These are phyloP conservation scores for Galendromus occidentalis DNA, from an alignment of 1,140 invertebrate species.

Conservation along the genomic window DNA sequence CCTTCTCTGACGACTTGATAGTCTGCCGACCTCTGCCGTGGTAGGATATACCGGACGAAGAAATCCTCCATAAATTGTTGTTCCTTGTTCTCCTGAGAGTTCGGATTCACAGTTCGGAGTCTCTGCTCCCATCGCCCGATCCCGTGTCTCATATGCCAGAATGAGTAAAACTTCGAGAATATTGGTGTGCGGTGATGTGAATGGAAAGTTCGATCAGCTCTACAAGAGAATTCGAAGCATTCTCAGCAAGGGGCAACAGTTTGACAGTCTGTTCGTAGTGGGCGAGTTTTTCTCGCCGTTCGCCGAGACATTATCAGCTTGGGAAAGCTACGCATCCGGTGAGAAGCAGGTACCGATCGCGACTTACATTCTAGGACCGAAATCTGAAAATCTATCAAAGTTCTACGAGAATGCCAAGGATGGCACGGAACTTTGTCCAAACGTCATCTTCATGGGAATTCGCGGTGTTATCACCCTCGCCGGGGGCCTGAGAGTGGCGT, in stretches of 20 bases:
- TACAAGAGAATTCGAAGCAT: constrained; percentile 58
- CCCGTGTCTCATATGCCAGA: too few species aligned
- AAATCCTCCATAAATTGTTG: too few species aligned
- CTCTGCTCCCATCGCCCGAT: too few species aligned
- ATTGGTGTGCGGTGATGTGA: constrained; percentile 70
- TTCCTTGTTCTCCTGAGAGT: too few species aligned
- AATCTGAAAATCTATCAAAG: constrained; percentile 38
- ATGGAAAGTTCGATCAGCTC: constrained; percentile 66
- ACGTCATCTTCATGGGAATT: constrained; percentile 68
- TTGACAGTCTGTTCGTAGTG: constrained; percentile 58
- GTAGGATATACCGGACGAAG: too few species aligned
- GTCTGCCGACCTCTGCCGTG: too few species aligned
- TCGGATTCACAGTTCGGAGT: too few species aligned
- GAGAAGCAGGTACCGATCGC: constrained; percentile 35
- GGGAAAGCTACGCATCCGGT: neutral
- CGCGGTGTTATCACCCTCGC: constrained; percentile 59
- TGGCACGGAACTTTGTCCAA: constrained; percentile 59
- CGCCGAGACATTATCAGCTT: neutral
- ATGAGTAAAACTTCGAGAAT: constrained; percentile 18
- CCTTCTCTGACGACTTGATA: too few species aligned
- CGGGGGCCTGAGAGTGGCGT: constrained; percentile 70
- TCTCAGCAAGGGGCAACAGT: constrained; percentile 38
- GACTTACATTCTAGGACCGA: constrained; percentile 74
- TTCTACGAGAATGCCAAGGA: constrained; percentile 45
- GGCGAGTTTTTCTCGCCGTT: constrained; percentile 64